These are phyloP conservation scores for Xerus rutilus DNA, from an alignment of 2,797 vertebrate species.

Conservation along the genomic window DNA sequence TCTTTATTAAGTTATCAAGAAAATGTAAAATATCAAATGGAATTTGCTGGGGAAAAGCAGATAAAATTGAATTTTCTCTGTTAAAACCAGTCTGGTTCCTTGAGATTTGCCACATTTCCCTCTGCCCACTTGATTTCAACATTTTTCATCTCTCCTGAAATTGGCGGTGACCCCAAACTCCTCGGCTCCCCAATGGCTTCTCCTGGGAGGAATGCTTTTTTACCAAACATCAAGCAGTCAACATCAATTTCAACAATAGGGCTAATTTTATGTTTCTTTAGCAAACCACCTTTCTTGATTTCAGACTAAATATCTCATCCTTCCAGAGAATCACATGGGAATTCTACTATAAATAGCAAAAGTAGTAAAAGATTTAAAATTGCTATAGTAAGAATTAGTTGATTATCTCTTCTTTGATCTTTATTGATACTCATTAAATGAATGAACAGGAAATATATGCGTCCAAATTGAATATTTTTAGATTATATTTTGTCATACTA, in stretches of 20 bases:
- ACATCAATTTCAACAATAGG: constrained; percentile 72
- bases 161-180: constrained; percentile 66
- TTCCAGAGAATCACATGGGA: constrained; percentile 63
- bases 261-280: constrained; percentile 80
- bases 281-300: constrained; percentile 74
- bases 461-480: constrained; percentile 39
- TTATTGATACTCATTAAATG: background rate
- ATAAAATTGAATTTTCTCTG: constrained; percentile 73
- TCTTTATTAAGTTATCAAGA: constrained; percentile 78
- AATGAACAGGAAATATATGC: background rate
- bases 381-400: background rate
- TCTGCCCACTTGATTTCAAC: constrained; percentile 69
- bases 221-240: constrained; percentile 69
- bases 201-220: constrained; percentile 52
- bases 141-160: constrained; percentile 74
- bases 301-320: constrained; percentile 69
- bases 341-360: constrained; percentile 56
- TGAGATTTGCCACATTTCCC: constrained; percentile 75
- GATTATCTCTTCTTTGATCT: background rate
- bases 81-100: constrained; percentile 60
- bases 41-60: constrained; percentile 68
- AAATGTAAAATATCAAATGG: constrained; percentile 79
- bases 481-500: background rate
- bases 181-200: constrained; percentile 69
- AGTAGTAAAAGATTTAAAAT: constrained; percentile 70